These are phyloP conservation scores for Sorex araneus DNA, from an alignment of 2,113 vertebrate genomes.

Conservation along the genomic window DNA sequence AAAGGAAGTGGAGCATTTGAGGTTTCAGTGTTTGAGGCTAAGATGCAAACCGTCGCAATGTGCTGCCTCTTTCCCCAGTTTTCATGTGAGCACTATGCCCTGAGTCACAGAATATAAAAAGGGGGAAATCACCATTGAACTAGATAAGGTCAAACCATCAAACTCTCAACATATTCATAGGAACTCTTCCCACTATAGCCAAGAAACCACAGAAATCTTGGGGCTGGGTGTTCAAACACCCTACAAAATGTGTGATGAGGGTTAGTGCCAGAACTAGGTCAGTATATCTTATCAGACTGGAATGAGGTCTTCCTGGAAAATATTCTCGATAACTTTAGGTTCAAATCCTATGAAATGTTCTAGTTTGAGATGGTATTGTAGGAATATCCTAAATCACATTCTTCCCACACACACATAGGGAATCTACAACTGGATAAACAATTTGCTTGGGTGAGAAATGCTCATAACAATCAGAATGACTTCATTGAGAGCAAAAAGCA, in stretches of 20 bases:
- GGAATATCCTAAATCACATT: neutral
- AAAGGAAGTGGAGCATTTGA: neutral
- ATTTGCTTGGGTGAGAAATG: neutral
- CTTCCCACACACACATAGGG: neutral
- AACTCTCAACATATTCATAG: neutral
- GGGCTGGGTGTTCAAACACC: neutral
- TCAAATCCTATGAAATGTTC: slow-evolving; percentile 9
- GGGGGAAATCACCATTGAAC: neutral
- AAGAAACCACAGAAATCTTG: slow-evolving; percentile 1
- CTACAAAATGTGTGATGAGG: neutral
- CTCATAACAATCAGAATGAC: neutral
- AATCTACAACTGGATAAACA: neutral
- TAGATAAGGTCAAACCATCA: neutral
- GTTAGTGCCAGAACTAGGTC: neutral
- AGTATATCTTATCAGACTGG: neutral
- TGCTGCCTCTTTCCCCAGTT: neutral
- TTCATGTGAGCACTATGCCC: neutral
- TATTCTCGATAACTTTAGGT: neutral
- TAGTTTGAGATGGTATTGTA: neutral
- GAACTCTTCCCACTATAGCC: neutral
- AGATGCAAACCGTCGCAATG: neutral
- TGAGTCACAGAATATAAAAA: slow-evolving; percentile 5
- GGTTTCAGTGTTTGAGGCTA: neutral
- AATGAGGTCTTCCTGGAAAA: slow-evolving; percentile 6
- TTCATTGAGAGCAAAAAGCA: neutral